Base-by-base conservation (phyloP, 2,797 vertebrate genomes). In the Takifugu ocellatus region DNA sequence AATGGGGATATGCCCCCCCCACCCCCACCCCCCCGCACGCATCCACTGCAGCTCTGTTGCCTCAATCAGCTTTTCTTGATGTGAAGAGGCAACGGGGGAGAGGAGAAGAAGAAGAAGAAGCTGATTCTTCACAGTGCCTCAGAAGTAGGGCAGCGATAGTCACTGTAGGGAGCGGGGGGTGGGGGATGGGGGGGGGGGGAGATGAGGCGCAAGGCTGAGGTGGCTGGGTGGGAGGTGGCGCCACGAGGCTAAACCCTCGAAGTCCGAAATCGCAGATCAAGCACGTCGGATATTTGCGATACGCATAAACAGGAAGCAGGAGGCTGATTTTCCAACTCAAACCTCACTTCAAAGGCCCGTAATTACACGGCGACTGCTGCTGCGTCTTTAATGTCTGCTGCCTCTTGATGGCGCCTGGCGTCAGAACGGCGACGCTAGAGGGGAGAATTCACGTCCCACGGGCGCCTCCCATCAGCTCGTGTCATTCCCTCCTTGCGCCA, bases 81-180 rank as follows among this genome's bases (percentile, higher is more conserved):
- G 25, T 49, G 67, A 68, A 69, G 68, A 79, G 66, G 66, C 54
- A 61, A 66, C 4, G 54, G 71, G 66, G 56, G 42, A 17, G 59
- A 63, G 50, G 68, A 64, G 45, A 70, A 70, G 68, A 72, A 59
- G 72, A 70, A 83, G 77, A 72, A 59, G 72, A 70, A 83, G 78
- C 61, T 54, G 42, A 87, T 89, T 89, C 78, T 89, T 86, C 87
- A 88, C 68, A 75, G 76, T 58, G 59, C 70, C 66, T 87, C 75
- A 71, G 79, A 91, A 90, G 85, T 91, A 91, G 90, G 89, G 72
- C 90, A 90, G 74, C 63, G 54, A 85, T 72, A 69, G 75, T 85
- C 85, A 78, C 82, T 66, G 67, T 68, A 69, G 83, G 80, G 69
- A 45, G 46, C 1, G 48, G 56, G 48, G 48, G 64, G 79, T 67